Percentiles rank a stretch among this genome's conserved stretches.
Evolutionary conservation across 1,140 invertebrate species (phyloP).

Genomic region (Venustaconcha ellipsiformis): DNA sequence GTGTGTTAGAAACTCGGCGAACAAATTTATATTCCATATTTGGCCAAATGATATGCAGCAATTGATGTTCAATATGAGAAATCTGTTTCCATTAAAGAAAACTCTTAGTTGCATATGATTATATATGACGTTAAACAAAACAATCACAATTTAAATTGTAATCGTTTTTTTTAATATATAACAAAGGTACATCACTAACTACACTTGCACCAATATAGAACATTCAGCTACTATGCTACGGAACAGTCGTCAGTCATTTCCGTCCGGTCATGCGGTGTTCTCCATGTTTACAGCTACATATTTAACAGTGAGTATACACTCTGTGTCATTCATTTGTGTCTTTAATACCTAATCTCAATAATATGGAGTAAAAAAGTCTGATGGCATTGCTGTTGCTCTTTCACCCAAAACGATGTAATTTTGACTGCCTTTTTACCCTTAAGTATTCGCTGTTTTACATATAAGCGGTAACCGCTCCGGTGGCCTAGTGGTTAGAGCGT

Average conservation of each 20-base stretch:
- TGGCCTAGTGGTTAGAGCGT: too few relatives aligned
- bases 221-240: constrained; percentile 14
- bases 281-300: constrained; percentile 71
- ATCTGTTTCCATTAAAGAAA: too few relatives aligned
- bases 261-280: constrained; percentile 75
- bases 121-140: neutral
- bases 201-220: constrained; percentile 40
- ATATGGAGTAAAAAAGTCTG: neutral
- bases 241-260: constrained; percentile 70
- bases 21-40: too few relatives aligned
- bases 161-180: neutral
- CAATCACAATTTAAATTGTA: constrained; percentile 5
- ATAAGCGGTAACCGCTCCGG: too few relatives aligned
- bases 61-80: too few relatives aligned
- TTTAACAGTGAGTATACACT: constrained; percentile 64
- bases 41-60: too few relatives aligned
- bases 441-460: too few relatives aligned
- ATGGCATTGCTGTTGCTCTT: neutral
- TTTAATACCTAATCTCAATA: too few relatives aligned
- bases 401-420: too few relatives aligned
- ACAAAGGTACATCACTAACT: constrained; percentile 43
- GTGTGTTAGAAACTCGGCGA: too few relatives aligned
- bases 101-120: too few relatives aligned
- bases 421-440: too few relatives aligned
- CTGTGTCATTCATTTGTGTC: neutral